These are phyloP conservation scores for Tychaedon coryphoeus DNA, from an alignment of 2,113 vertebrate genomes.

Conservation along the genomic window DNA sequence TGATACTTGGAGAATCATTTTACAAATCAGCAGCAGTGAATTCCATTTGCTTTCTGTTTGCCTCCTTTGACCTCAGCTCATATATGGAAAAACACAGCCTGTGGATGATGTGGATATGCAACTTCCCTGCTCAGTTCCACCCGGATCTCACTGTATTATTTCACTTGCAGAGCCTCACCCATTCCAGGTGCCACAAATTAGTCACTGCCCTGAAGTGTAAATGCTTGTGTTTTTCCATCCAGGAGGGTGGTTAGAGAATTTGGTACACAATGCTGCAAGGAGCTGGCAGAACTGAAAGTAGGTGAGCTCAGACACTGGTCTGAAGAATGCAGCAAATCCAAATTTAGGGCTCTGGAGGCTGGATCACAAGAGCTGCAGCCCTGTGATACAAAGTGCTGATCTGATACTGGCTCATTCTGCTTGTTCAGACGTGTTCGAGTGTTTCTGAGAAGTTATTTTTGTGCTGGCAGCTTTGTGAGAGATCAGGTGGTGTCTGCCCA, in stretches of 20 bases:
- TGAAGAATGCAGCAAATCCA: slow-evolving; percentile 11
- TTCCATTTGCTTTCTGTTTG: neutral
- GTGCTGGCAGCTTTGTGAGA: slow-evolving; percentile 37
- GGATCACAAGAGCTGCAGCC: neutral
- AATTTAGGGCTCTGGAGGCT: neutral
- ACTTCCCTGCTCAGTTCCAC: neutral
- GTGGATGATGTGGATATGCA: neutral
- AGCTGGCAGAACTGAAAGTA: neutral
- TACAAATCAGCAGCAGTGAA: neutral
- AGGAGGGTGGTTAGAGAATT: neutral
- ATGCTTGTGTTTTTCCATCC: slow-evolving; percentile 6
- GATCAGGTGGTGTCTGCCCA: slow-evolving; percentile 50
- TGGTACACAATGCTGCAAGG: neutral
- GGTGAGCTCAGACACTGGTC: neutral
- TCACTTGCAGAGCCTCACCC: neutral
- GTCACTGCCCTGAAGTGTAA: neutral
- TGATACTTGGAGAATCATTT: neutral
- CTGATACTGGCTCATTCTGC: neutral
- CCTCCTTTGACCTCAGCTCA: neutral
- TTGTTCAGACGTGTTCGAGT: slow-evolving; percentile 16
- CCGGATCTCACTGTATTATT: neutral
- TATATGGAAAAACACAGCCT: neutral
- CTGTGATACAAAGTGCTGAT: slow-evolving; percentile 17
- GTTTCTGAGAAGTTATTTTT: slow-evolving; percentile 61
- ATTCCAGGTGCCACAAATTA: neutral